A percentile compares a stretch with the other conserved stretches of the same genome.
These are phyloP conservation scores for Epistrophella euchroma DNA, from an alignment of 2,888 invertebrate species.

Conservation along the genomic window DNA sequence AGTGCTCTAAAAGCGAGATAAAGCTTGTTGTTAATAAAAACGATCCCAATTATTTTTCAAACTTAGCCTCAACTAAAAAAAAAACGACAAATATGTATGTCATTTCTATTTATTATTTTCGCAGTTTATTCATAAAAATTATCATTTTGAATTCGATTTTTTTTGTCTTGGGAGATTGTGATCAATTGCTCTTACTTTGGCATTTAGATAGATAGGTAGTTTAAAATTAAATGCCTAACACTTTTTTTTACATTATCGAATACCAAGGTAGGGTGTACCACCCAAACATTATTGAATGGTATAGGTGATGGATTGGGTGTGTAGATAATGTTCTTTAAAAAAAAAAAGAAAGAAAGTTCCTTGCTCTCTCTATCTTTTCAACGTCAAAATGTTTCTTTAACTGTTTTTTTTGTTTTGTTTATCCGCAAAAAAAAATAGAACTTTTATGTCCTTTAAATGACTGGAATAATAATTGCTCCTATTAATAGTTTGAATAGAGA, in stretches of 20 bases:
- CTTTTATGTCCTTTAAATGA: not conserved
- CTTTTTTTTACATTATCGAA: not conserved
- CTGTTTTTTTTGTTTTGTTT: not conserved
- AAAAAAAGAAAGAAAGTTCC: not conserved
- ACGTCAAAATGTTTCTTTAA: not conserved
- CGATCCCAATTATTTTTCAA: too few species aligned
- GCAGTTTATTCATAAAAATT: not conserved
- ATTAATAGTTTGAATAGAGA: conserved; percentile 14
- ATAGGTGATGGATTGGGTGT: too few species aligned
- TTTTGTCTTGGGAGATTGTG: too few species aligned
- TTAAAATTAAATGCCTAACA: not conserved
- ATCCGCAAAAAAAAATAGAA: not conserved
- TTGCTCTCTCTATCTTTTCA: not conserved
- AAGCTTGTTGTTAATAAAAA: too few species aligned
- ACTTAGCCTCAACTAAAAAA: too few species aligned
- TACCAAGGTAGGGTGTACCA: not conserved
- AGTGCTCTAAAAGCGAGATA: too few species aligned
- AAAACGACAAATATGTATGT: too few species aligned
- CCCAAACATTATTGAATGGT: too few species aligned
- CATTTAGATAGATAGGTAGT: too few species aligned
- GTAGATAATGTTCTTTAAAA: not conserved
- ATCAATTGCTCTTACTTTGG: too few species aligned
- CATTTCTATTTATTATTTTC: too few species aligned
- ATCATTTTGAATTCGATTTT: not conserved
- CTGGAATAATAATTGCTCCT: conserved; percentile 11